phyloP scores from a whole-genome alignment of 2,113 vertebrate species.

The Neogale vison region DNA sequence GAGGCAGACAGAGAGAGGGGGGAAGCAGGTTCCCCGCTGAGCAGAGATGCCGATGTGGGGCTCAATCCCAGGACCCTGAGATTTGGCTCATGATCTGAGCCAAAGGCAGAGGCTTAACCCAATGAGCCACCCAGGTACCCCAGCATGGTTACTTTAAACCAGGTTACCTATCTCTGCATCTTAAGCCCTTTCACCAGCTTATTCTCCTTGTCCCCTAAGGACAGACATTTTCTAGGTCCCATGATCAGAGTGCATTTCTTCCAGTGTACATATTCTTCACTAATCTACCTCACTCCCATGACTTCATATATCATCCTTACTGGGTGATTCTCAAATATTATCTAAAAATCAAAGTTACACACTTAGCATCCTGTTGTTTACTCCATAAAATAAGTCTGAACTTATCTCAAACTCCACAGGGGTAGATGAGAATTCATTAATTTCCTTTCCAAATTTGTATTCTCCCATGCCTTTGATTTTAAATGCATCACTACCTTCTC shows the following conservation, averaged over 20 bases:
- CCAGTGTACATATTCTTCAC: background rate
- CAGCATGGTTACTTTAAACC: background rate
- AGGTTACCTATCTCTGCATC: background rate
- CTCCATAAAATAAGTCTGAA: background rate
- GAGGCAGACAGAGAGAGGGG: no score
- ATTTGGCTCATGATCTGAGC: no score
- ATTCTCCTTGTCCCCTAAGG: background rate
- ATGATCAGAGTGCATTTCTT: background rate
- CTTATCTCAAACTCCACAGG: background rate
- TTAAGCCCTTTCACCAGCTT: background rate
- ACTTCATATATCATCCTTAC: background rate
- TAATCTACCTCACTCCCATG: background rate
- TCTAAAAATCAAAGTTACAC: background rate
- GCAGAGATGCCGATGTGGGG: no score
- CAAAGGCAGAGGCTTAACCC: no score
- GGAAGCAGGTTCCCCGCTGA: no score
- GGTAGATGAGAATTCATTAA: background rate
- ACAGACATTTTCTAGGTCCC: background rate
- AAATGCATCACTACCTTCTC: background rate
- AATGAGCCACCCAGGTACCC: no score
- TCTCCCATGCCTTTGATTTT: background rate
- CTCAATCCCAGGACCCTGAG: no score
- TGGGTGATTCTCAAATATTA: background rate
- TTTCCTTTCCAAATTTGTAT: conserved; percentile 4
- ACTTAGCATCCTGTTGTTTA: background rate